Evolutionary conservation across 2,888 invertebrate species (phyloP).

Genomic region (Acanthopleura granulata): DNA sequence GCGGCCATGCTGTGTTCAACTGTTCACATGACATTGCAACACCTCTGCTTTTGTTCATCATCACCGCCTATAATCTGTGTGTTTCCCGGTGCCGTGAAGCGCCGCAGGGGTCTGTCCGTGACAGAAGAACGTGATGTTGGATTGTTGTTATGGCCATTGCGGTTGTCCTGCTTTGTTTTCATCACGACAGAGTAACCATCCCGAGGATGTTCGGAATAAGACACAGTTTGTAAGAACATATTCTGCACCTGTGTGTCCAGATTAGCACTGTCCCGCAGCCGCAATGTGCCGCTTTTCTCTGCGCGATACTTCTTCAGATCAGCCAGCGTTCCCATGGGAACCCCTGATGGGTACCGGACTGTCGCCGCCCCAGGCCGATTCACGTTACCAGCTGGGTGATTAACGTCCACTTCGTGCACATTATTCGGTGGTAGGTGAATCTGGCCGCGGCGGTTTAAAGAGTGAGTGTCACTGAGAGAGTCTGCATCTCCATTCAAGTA

Average conservation of each 20-base stretch:
- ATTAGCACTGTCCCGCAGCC: neutral
- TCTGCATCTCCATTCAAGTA: too few species aligned
- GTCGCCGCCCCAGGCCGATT: neutral
- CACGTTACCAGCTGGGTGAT: too few species aligned
- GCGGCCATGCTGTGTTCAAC: too few species aligned
- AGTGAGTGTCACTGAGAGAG: too few species aligned
- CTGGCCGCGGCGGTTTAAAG: too few species aligned
- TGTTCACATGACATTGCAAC: slow-evolving; percentile 53
- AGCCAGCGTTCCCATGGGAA: slow-evolving; percentile 79
- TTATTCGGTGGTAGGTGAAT: too few species aligned
- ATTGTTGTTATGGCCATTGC: slow-evolving; percentile 41
- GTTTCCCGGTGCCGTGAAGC: slow-evolving; percentile 49
- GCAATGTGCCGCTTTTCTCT: slow-evolving; percentile 37
- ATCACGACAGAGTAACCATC: neutral
- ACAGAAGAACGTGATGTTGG: slow-evolving; percentile 22
- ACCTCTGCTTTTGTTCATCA: slow-evolving; percentile 51
- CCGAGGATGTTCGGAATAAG: slow-evolving; percentile 9
- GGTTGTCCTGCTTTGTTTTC: slow-evolving; percentile 34
- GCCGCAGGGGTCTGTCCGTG: slow-evolving; percentile 35
- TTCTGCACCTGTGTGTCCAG: slow-evolving; percentile 52
- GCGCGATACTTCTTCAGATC: slow-evolving; percentile 91
- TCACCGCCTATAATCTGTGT: slow-evolving; percentile 52
- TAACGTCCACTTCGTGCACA: too few species aligned
- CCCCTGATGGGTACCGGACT: slow-evolving; percentile 78
- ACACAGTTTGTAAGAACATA: slow-evolving; percentile 52